Evolutionary conservation across 1,140 invertebrate species (phyloP).

Genomic region (Saxidomus purpurata): DNA sequence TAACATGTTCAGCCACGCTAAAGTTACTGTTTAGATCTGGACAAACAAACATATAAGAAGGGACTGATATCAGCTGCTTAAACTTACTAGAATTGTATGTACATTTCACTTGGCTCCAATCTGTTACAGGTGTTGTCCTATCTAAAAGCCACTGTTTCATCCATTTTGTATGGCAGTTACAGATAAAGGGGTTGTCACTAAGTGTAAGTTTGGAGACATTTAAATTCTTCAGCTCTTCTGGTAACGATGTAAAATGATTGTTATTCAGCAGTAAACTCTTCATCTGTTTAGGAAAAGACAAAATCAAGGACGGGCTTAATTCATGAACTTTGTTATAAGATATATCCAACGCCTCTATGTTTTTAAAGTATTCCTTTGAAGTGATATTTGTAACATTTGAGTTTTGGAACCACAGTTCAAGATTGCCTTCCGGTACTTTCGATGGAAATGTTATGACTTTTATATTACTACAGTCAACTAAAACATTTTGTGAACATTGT

Average conservation of each 20-base stretch:
- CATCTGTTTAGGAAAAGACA: background rate
- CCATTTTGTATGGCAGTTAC: background rate
- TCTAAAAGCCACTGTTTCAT: background rate
- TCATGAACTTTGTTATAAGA: background rate
- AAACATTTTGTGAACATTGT: background rate
- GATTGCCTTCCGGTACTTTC: background rate
- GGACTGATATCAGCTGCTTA: too few species aligned
- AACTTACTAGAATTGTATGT: background rate
- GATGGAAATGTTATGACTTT: background rate
- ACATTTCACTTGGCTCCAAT: slow-evolving; percentile 6
- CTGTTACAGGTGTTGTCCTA: background rate
- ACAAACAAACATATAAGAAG: too few species aligned
- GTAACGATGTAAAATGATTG: too few species aligned
- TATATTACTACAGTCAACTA: background rate
- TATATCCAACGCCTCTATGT: background rate
- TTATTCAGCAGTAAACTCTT: background rate
- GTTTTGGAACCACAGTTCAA: background rate
- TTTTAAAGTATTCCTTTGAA: background rate
- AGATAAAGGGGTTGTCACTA: background rate
- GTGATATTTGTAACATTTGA: too few species aligned
- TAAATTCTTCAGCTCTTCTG: background rate
- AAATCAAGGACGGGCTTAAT: background rate
- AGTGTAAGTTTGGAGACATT: background rate
- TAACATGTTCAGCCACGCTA: too few species aligned
- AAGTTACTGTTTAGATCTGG: too few species aligned